Conservation (phyloP, 2,797 vertebrate genomes). For the Smutsia gigantea region DNA sequence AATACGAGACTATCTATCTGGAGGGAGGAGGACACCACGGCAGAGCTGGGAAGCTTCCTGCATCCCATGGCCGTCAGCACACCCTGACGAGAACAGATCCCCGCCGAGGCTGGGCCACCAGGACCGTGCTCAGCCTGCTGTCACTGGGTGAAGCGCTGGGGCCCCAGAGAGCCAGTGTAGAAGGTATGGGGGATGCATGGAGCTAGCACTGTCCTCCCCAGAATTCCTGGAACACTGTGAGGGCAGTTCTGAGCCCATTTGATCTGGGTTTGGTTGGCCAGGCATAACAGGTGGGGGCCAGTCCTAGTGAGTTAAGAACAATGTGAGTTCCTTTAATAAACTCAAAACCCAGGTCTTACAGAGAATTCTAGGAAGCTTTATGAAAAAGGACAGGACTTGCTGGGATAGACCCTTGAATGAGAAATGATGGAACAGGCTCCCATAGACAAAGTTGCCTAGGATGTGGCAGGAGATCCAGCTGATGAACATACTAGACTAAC, state of each 20-base stretch:
- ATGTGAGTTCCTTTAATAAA: neutral
- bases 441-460: neutral
- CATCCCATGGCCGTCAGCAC: neutral
- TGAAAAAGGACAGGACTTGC: neutral
- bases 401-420: neutral
- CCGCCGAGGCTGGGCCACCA: neutral
- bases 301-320: neutral
- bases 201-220: neutral
- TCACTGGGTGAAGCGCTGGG: neutral
- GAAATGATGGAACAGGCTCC: neutral
- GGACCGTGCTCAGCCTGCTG: neutral
- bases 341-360: neutral
- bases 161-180: neutral
- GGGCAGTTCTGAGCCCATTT: neutral
- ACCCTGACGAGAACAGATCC: neutral
- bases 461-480: neutral
- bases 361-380: slow-evolving; percentile 15
- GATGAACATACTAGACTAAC: neutral
- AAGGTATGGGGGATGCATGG: neutral
- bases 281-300: neutral
- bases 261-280: neutral
- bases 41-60: neutral
- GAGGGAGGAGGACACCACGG: neutral
- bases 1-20: neutral
- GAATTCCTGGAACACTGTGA: neutral